These are phyloP conservation scores for Crematogaster levior DNA, from an alignment of 2,888 invertebrate genomes.

Conservation along the genomic window DNA sequence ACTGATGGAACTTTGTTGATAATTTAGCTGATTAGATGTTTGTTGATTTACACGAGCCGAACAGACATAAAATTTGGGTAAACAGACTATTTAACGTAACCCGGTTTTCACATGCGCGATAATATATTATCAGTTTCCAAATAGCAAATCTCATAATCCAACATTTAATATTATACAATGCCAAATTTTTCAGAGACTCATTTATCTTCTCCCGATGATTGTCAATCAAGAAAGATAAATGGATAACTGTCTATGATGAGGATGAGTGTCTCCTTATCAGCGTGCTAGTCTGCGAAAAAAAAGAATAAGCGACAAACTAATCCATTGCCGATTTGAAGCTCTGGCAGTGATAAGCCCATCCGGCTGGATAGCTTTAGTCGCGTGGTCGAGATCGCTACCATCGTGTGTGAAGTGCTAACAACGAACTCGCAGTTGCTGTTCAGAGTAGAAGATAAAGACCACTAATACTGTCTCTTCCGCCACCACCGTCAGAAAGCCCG, in stretches of 20 bases:
- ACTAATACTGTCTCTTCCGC: neutral
- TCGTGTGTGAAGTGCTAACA: neutral
- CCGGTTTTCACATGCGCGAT: neutral
- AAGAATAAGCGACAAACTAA: conserved; percentile 61
- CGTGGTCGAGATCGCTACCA: conserved; percentile 9
- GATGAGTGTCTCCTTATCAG: conserved; percentile 64
- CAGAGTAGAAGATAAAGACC: conserved; percentile 34
- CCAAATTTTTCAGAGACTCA: neutral
- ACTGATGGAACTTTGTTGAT: conserved; percentile 7
- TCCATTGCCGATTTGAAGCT: conserved; percentile 73
- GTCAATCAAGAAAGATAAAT: conserved; percentile 56
- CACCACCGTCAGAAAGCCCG: neutral
- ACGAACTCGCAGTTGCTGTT: neutral
- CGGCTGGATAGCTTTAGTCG: conserved; percentile 24
- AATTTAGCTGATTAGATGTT: conserved; percentile 57
- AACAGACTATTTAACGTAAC: conserved; percentile 53
- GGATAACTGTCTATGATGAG: neutral
- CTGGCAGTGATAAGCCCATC: conserved; percentile 44
- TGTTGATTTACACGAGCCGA: neutral
- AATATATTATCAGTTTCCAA: neutral
- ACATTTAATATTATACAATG: neutral
- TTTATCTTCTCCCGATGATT: neutral
- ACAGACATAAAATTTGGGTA: conserved; percentile 26
- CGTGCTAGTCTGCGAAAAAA: conserved; percentile 50
- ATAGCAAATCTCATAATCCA: neutral